Base-by-base conservation (phyloP, 2,113 vertebrate genomes). In the Todiramphus saurophagus region DNA sequence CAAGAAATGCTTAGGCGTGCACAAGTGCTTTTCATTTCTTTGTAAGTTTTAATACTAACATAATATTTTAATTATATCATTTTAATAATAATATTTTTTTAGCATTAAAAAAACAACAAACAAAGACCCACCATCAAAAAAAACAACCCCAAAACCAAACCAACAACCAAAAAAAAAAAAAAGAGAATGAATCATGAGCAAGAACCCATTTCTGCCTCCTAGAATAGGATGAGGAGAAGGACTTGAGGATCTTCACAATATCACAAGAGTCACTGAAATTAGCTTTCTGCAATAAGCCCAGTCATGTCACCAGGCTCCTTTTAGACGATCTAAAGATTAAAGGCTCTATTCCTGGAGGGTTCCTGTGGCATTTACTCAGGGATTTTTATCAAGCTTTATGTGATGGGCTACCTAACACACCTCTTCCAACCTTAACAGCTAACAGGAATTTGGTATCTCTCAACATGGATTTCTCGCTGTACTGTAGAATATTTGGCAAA, bases 291-390 rank as follows among this genome's bases (percentile, higher is more conserved):
- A 96, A 86, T 97, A 97, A 97, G 93, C 96, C 94, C 80, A 72
- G 93, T 92, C 96, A 48, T 96, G 96, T 96, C 96, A 96, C 93
- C 93, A 81, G 85, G 88, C 96, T 95, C 93, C 94, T 96, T 87
- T 90, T 68, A 92, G 94, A 86, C 82, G 4, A 91, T 77, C 90
- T 72, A 16, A 63, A 96, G 96, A 97, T 97, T 97, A 97, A 96
- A 94, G 94, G 96, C 94, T 97, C 92, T 96, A 93, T 96, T 97
- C 96, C 96, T 96, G 93, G 43, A 96, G 96, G 96, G 93, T 83
- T 97, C 96, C 93, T 44, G 90, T 97, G 96, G 96, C 96, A 96
- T 97, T 97, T 97, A 94, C 96, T 96, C 96, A 96, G 93, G 97
- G 94, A 97, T 95, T 97, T 96, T 92, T 85, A 93, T 91, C 91